Percentiles rank a stretch among this genome's conserved stretches.
Evolutionary conservation across 2,888 invertebrate genomes (phyloP).

Genomic region (Drosophila aldrichi): DNA sequence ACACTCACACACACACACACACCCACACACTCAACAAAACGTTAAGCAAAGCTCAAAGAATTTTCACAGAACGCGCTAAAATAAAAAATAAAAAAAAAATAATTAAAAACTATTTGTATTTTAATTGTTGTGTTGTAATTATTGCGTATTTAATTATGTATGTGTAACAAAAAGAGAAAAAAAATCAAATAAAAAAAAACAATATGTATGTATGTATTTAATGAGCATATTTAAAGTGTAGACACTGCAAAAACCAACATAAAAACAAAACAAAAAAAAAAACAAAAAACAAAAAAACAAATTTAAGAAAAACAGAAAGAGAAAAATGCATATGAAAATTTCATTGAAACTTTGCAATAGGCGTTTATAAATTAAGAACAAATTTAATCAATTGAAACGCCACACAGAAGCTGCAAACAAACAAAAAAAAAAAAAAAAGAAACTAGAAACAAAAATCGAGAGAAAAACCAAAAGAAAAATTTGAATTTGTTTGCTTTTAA

Average conservation of each 20-base stretch:
- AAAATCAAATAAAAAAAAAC: conserved; percentile 31
- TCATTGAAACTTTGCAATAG: conserved; percentile 56
- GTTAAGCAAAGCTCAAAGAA: conserved; percentile 72
- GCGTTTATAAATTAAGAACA: conserved; percentile 47
- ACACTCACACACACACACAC: conserved; percentile 12
- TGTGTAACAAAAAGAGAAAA: conserved; percentile 65
- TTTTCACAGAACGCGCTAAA: conserved; percentile 36
- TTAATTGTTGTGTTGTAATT: conserved; percentile 82
- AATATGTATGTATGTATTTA: conserved; percentile 61
- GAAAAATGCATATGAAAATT: conserved; percentile 33
- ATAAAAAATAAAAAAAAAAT: conserved; percentile 38
- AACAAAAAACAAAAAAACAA: conserved; percentile 32
- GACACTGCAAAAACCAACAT: conserved; percentile 53
- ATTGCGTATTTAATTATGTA: conserved; percentile 78
- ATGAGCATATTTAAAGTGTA: conserved; percentile 63
- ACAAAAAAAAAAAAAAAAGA: no score
- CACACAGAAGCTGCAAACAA: conserved; percentile 62
- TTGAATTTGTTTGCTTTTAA: conserved; percentile 54
- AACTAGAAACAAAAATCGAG: conserved; percentile 27
- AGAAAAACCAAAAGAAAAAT: conserved; percentile 26
- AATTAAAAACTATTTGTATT: conserved; percentile 70
- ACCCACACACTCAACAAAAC: conserved; percentile 18
- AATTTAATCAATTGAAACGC: conserved; percentile 55
- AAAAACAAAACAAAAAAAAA: conserved; percentile 39
- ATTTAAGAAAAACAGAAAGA: conserved; percentile 27